Conservation (phyloP, 1,140 invertebrate genomes). For the Eurosta solidaginis region DNA sequence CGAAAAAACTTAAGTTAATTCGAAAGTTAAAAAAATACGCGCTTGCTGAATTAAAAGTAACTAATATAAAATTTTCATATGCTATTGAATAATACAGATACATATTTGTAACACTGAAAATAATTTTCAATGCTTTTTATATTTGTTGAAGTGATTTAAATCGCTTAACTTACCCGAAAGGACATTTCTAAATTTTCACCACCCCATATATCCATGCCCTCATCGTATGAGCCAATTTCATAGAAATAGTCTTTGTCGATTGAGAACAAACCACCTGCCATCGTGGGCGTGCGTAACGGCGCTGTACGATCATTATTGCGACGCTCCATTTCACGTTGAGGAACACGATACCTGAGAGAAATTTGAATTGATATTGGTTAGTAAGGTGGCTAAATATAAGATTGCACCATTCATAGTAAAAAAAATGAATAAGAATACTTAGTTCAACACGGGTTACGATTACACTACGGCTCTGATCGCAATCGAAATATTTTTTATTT, state of each 20-base stretch:
- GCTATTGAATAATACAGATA: too few species aligned
- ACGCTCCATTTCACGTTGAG: conserved; percentile 91
- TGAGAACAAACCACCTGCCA: conserved; percentile 98
- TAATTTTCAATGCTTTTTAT: background rate
- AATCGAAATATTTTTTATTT: too few species aligned
- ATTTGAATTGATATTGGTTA: too few species aligned
- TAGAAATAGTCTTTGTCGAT: conserved; percentile 98
- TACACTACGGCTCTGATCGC: too few species aligned
- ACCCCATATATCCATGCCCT: conserved; percentile 99
- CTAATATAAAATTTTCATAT: background rate
- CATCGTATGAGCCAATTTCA: conserved; percentile 95
- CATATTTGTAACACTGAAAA: too few species aligned
- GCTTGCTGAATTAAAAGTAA: background rate
- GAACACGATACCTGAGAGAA: conserved; percentile 85
- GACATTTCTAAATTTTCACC: conserved; percentile 99
- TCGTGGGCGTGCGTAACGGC: conserved; percentile 92
- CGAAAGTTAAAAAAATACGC: background rate
- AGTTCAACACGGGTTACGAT: too few species aligned
- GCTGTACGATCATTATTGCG: conserved; percentile 86
- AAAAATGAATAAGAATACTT: too few species aligned
- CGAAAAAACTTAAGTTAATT: background rate
- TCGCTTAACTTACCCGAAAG: conserved; percentile 79
- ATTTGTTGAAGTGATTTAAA: background rate
- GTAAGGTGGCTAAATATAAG: too few species aligned
- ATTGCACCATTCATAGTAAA: too few species aligned